A percentile compares a stretch with the other conserved stretches of the same genome.
phyloP scores from a whole-genome alignment of 2,113 vertebrate genomes.

The Anguilla japonica region DNA sequence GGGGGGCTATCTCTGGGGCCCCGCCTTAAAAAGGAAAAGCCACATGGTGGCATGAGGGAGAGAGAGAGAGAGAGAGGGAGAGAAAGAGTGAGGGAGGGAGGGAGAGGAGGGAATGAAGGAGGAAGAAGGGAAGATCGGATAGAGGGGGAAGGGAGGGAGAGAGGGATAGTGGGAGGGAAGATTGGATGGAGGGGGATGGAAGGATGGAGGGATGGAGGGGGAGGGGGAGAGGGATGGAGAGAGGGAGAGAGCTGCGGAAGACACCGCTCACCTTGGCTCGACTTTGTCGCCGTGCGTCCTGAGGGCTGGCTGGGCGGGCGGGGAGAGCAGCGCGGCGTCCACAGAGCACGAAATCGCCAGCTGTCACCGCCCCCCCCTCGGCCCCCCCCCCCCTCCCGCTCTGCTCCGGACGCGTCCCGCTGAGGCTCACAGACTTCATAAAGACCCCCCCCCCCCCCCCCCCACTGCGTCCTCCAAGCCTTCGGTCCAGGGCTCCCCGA shows the following conservation, averaged over 20 bases:
- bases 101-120: too few relatives aligned
- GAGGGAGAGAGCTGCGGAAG: too few relatives aligned
- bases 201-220: too few relatives aligned
- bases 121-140: too few relatives aligned
- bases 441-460: background rate
- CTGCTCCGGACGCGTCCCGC: background rate
- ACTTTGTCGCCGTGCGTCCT: too few relatives aligned
- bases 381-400: background rate
- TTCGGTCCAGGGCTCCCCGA: background rate
- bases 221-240: too few relatives aligned
- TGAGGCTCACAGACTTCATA: background rate
- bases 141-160: too few relatives aligned
- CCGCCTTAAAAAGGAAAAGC: background rate
- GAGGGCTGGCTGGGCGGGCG: too few relatives aligned
- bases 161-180: too few relatives aligned
- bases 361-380: background rate
- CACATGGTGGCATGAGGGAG: background rate
- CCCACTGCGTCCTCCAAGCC: background rate
- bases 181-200: too few relatives aligned
- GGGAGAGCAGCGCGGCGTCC: background rate
- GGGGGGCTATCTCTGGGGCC: background rate
- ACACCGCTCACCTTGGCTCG: too few relatives aligned
- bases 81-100: background rate
- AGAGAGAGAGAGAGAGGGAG: background rate
- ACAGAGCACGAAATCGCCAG: slow-evolving; percentile 1